Evolutionary conservation across 2,888 invertebrate genomes (phyloP), one percentile per base, ranked within the genome.

Genomic region (Chrysopilus asiliformis): DNA sequence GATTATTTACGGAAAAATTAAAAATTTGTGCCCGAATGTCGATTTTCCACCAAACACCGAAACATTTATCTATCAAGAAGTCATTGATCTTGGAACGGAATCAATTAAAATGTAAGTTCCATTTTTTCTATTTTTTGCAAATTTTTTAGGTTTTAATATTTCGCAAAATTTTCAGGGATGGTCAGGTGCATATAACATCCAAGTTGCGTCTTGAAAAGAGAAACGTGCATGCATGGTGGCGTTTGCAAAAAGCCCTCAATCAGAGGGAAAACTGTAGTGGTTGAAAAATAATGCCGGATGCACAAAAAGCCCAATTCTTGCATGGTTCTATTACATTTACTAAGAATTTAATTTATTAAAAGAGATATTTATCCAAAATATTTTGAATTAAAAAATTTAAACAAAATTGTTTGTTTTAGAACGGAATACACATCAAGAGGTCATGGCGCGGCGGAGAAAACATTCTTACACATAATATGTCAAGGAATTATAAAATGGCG

Each of bases 371-470:
- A n/a, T n/a, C n/a, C n/a, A n/a, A n/a, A n/a, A n/a, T n/a, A n/a
- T n/a, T n/a, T n/a, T n/a, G n/a, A n/a, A n/a, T n/a, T n/a, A n/a
- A n/a, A n/a, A n/a, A n/a, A n/a, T n/a, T n/a, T n/a, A n/a, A n/a
- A n/a, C n/a, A n/a, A n/a, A n/a, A 28, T 31, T 20, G 17, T 10
- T 10, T 5, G 16, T 37, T 32, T 18, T 33, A 64, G 66, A 34
- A 59, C 66, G 19, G 71, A 69, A 49, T 69, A 69, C 45, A 66
- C 66, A 2, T 39, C 62, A 12, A 45, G 68, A 1, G 68, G 63
- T 10, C 64, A 74, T 2, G 80, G 85, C 12, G 80, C 83, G 0
- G 87, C 63, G 67, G 67, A 2, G 53, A 58, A 37, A 27, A 47
- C 41, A 55, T 64, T 39, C 49, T 66, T n/a, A 64, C 56, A 5